These are phyloP conservation scores for Halcyon chelicuti DNA, from an alignment of 2,797 vertebrate species.

Conservation along the genomic window DNA sequence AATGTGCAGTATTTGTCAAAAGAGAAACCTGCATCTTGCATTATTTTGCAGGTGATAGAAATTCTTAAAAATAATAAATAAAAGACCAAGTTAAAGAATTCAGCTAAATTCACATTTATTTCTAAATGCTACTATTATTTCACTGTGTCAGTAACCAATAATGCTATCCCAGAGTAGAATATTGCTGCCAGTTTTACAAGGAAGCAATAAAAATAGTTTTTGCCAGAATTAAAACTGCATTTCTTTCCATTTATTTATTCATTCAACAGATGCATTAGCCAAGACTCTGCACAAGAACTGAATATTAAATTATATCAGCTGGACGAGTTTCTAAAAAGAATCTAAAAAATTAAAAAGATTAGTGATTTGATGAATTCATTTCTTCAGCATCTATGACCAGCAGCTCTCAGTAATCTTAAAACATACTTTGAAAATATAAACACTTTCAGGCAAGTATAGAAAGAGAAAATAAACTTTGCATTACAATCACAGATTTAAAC, in stretches of 20 bases:
- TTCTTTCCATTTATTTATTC: slow-evolving; percentile 65
- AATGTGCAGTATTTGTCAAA: background rate
- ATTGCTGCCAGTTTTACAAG: slow-evolving; percentile 55
- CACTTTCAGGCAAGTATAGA: slow-evolving; percentile 17
- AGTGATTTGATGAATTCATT: slow-evolving; percentile 33
- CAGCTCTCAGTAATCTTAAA: slow-evolving; percentile 16
- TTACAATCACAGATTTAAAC: slow-evolving; percentile 22
- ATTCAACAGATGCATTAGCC: slow-evolving; percentile 60
- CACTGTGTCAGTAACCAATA: slow-evolving; percentile 22
- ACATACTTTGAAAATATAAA: background rate
- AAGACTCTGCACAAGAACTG: slow-evolving; percentile 29
- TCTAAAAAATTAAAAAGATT: slow-evolving; percentile 24
- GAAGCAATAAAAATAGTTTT: slow-evolving; percentile 49
- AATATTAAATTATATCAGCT: slow-evolving; percentile 59
- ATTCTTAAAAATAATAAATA: background rate
- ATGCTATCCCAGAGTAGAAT: background rate
- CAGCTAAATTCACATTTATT: background rate
- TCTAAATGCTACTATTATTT: slow-evolving; percentile 28
- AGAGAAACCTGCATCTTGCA: background rate
- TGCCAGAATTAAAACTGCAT: slow-evolving; percentile 57
- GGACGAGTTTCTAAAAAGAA: slow-evolving; percentile 37
- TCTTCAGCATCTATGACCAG: slow-evolving; percentile 3
- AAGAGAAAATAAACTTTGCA: slow-evolving; percentile 42
- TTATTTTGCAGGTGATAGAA: slow-evolving; percentile 9
- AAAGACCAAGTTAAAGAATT: background rate